phyloP scores from a whole-genome alignment of 92 coral and sea anemone genomes.

The Palythoa heliodiscus region DNA sequence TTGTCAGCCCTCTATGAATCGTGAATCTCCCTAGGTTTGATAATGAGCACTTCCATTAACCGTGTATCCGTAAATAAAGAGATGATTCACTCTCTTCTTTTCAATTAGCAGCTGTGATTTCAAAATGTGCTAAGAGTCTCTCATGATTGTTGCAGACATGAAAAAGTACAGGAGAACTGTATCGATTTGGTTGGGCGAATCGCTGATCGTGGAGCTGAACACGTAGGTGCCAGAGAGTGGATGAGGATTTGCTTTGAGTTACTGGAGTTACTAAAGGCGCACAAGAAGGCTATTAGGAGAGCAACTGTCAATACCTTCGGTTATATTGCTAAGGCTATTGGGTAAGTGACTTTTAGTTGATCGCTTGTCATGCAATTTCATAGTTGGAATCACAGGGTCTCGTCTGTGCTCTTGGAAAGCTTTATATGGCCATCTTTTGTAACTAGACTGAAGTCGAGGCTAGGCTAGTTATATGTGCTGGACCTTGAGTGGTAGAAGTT shows the following conservation, averaged over 20 bases:
- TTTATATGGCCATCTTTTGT: too few species aligned
- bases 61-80: too few species aligned
- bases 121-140: background rate
- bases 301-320: constrained; percentile 99
- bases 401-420: too few species aligned
- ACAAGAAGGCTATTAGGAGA: constrained; percentile 97
- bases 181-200: constrained; percentile 98
- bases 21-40: too few species aligned
- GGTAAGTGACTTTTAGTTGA: constrained; percentile 59
- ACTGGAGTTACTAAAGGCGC: constrained; percentile 95
- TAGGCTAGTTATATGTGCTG: too few species aligned
- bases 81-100: too few species aligned
- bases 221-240: constrained; percentile 99
- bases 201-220: constrained; percentile 99
- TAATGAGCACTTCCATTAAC: too few species aligned
- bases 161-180: constrained; percentile 97
- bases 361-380: too few species aligned
- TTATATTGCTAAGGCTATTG: constrained; percentile 98
- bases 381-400: too few species aligned
- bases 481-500: too few species aligned
- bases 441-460: background rate
- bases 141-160: constrained; percentile 65
- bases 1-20: too few species aligned
- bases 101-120: background rate
- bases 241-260: constrained; percentile 98